Evolutionary conservation across 2,888 invertebrate species (phyloP), one percentile per base, ranked within the genome.

Genomic region (Ormyrus labotus): DNA sequence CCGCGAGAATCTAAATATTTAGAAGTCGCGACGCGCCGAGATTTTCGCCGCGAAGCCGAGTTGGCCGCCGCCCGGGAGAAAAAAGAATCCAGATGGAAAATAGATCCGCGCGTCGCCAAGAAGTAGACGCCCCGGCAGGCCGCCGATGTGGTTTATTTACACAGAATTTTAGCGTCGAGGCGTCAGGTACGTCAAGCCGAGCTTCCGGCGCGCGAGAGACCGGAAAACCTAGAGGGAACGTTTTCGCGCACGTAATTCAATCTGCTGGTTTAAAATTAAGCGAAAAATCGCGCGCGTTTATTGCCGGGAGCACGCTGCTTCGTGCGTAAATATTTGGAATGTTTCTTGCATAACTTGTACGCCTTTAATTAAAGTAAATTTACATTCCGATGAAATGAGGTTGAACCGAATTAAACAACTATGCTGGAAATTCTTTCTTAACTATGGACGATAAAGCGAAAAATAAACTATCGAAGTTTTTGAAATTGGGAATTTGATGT

Each of bases 81-180:
- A 64, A 10, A 71, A 53, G 19, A n/a, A 47, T 34, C 45, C 11
- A 55, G 68, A 68, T n/a, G 8, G 10, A 68, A 57, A 7, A 47
- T n/a, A 57, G 68, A 48, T n/a, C 45, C n/a, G 11, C n/a, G 11
- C 13, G 6, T 48, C 13, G 55, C 47, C 51, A 10, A 58, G 55
- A 47, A 34, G 11, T 45, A 61, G 60, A 55, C 45, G 47, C 58
- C 51, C 58, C 48, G 69, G 68, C 75, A 58, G 76, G 47, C 58
- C 51, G 64, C 48, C 68, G 68, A 80, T 53, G 76, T 11, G 81
- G 83, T 85, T 86, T 85, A 85, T 86, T 85, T 86, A 83, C 81
- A 82, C 84, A 83, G 81, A 57, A 78, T 86, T 85, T 85, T 83
- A 84, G 84, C 78, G 81, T 76, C 81, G 82, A 83, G 83, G 83